Evolutionary conservation across 92 coral and sea anemone genomes (phyloP).

Genomic region (Pocillopora grandis): DNA sequence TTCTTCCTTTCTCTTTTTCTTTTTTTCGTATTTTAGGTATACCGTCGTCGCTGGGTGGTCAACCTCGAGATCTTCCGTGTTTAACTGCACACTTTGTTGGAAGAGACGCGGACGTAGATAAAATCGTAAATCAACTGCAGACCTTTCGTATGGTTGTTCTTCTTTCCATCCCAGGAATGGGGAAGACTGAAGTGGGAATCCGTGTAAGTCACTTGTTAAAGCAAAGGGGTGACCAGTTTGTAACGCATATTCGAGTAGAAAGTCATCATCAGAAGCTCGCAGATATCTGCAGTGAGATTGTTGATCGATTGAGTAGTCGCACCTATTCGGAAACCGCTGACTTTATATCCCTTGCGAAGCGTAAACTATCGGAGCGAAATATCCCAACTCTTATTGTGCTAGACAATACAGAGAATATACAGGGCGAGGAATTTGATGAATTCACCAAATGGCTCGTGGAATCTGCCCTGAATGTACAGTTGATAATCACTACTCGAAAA

Average conservation of each 20-base stretch:
- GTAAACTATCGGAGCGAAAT: conserved; percentile 9
- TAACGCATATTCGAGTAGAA: conserved; percentile 11
- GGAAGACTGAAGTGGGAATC: conserved; percentile 51
- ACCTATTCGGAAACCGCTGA: conserved; percentile 2
- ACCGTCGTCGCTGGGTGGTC: no score
- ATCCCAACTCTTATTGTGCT: conserved; percentile 37
- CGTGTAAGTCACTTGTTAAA: conserved; percentile 43
- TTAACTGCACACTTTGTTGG: background rate
- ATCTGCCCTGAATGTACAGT: background rate
- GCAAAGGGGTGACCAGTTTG: background rate
- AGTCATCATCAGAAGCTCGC: background rate
- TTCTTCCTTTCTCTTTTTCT: no score
- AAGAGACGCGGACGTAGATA: background rate
- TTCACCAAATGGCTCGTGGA: background rate
- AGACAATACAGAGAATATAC: conserved; percentile 58
- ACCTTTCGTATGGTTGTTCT: conserved; percentile 11
- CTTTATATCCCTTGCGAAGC: conserved; percentile 23
- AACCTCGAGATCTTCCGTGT: background rate
- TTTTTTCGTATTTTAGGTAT: no score
- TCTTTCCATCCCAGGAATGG: conserved; percentile 47
- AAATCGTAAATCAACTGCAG: background rate
- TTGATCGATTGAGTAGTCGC: background rate
- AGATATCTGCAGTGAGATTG: conserved; percentile 20
- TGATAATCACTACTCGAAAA: background rate
- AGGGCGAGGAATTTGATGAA: background rate